Evolutionary conservation across 1,140 invertebrate genomes (phyloP), one percentile per base, ranked within the genome.

Genomic region (Leucophenga varia): DNA sequence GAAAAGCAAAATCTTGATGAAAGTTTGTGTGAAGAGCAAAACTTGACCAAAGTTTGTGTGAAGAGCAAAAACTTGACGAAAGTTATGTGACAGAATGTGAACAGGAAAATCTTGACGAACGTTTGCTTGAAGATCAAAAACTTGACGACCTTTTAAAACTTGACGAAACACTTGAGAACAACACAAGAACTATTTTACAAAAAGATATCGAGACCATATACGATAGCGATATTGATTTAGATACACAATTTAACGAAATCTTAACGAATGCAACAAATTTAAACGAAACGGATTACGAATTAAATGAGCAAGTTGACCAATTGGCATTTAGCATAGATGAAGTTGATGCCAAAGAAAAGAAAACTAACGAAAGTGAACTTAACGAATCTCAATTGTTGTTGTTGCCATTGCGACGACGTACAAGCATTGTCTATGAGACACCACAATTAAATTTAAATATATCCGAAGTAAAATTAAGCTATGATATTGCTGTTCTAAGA

Each of bases 361-460:
- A 49, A 10, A 34, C 43, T n/a, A 48, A 54, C 18, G 48, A 52
- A 52, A 47, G 49, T 25, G 31, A 9, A 34, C 31, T 13, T 34
- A 34, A 34, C 31, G 31, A 34, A 34, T 8, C 6, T 13, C 53
- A 63, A n/a, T 32, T n/a, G 13, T 34, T 34, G 13, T n/a, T 34
- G 9, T 34, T 34, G 13, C 43, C 6, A 12, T 30, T 21, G 22
- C 18, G 7, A 20, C 55, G 46, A n/a, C 53, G 49, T 36, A 47
- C 52, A 8, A 64, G 64, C 48, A 40, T 68, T 19, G 55, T 72
- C 20, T 69, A 64, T 30, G 69, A 72, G 41, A 72, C 69, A 7
- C 69, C 69, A 7, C 59, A 58, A 41, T 54, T 72, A 16, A 63
- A 69, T 17, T 46, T 72, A 32, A 72, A 44, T 34, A 72, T 72